Evolutionary conservation across 2,888 invertebrate species (phyloP).

Genomic region (Cantharis lateralis): DNA sequence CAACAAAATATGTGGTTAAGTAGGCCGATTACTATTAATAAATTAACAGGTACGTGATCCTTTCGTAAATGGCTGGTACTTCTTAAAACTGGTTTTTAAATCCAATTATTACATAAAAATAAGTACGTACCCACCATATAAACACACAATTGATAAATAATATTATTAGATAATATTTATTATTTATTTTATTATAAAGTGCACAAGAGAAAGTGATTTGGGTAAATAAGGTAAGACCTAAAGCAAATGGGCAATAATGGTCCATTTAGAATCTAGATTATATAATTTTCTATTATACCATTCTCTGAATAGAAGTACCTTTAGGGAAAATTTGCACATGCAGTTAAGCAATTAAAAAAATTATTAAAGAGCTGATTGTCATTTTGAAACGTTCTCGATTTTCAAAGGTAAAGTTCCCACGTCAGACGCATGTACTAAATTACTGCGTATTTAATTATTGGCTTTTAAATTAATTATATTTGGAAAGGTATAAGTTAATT

Average conservation of each 20-base stretch:
- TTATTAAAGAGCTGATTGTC: neutral
- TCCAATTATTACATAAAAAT: neutral
- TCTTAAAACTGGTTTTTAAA: neutral
- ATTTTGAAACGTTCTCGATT: neutral
- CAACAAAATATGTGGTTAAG: neutral
- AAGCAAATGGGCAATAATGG: constrained; percentile 23
- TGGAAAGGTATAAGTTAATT: neutral
- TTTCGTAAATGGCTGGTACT: neutral
- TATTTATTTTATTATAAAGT: constrained; percentile 16
- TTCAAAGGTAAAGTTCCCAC: neutral
- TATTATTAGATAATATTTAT: neutral
- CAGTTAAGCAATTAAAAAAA: neutral
- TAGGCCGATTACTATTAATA: constrained; percentile 1
- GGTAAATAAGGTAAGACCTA: constrained; percentile 23
- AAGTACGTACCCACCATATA: neutral
- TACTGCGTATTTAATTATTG: neutral
- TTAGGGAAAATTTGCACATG: neutral
- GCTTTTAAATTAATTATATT: neutral
- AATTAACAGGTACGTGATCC: neutral
- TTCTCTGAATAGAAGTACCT: neutral
- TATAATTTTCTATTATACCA: constrained; percentile 12
- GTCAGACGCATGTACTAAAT: neutral
- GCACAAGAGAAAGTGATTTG: constrained; percentile 17
- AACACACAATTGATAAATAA: neutral
- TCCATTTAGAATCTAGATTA: constrained; percentile 5